phyloP scores from a whole-genome alignment of 2,797 vertebrate genomes.

The Acrossocheilus fasciatus region DNA sequence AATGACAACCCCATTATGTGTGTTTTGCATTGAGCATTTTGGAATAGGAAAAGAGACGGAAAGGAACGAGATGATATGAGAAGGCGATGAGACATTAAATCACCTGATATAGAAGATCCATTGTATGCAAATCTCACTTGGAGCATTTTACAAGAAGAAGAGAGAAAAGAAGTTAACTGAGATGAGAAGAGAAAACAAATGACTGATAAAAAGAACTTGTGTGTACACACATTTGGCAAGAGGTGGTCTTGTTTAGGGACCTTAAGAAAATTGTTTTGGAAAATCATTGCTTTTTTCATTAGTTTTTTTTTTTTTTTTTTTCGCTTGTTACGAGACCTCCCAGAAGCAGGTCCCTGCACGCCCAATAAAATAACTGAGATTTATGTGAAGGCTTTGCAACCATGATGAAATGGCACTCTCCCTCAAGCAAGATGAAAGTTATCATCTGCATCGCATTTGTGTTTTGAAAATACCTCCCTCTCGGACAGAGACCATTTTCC shows the following conservation, averaged over 20 bases:
- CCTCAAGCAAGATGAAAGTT: slow-evolving; percentile 52
- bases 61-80: not conserved
- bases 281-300: slow-evolving; percentile 63
- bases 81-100: not conserved
- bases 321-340: slow-evolving; percentile 48
- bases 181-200: not conserved
- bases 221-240: slow-evolving; percentile 24
- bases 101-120: not conserved
- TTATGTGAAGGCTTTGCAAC: slow-evolving; percentile 49
- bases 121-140: not conserved
- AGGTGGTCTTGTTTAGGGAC: slow-evolving; percentile 32
- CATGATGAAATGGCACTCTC: slow-evolving; percentile 42
- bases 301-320: slow-evolving; percentile 16
- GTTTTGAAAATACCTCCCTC: slow-evolving; percentile 50
- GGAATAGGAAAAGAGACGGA: not conserved
- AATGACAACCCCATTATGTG: not conserved
- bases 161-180: not conserved
- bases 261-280: slow-evolving; percentile 58
- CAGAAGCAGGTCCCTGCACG: slow-evolving; percentile 41
- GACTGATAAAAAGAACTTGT: not conserved
- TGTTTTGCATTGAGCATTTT: not conserved
- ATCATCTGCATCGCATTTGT: slow-evolving; percentile 43
- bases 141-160: slow-evolving; percentile 1
- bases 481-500: slow-evolving; percentile 33
- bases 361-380: slow-evolving; percentile 54